Evolutionary conservation across 2,888 invertebrate species (phyloP), one percentile per base, ranked within the genome.

Genomic region (Autographa pulchrina): DNA sequence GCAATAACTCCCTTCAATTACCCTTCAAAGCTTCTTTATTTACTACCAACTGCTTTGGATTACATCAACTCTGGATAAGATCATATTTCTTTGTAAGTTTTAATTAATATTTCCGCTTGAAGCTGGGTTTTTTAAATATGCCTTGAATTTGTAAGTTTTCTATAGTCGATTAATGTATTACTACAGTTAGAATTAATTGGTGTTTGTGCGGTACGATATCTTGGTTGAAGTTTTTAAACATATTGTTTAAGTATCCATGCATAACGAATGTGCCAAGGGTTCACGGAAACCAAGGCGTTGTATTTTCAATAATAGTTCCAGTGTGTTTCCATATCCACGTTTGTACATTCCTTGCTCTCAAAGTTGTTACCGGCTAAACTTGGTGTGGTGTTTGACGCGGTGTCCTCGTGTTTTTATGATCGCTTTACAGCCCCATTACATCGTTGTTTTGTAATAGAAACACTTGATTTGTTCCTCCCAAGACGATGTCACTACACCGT

Each of bases 351-450:
- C 52, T 5, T 9, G 70, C 65, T 31, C 63, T 56, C 48, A 64
- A 72, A 75, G 78, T 84, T 72, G 80, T 77, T 81, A 78, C 79
- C 85, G 74, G 69, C 77, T 80, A 67, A 77, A 81, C 70, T 80
- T 78, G 74, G 73, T 72, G 70, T 82, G 67, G 72, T 77, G 73
- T 74, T 82, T 74, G 80, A 75, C 72, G 75, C 83, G 76, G 62
- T 77, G 75, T 83, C 75, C 62, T 79, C 82, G 78, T 79, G 78
- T 78, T 83, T 85, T 85, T 85, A 85, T 77, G 79, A 78, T 70
- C 85, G 78, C 75, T 87, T 87, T 86, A 87, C 86, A 85, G 83
- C 86, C 77, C 80, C 83, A 83, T 86, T 81, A 78, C 76, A 80
- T 77, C 73, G 73, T 84, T 86, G 86, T 85, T 84, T 85, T 85